Conservation (phyloP, 1,140 invertebrate species). For the Episyrphus balteatus region DNA sequence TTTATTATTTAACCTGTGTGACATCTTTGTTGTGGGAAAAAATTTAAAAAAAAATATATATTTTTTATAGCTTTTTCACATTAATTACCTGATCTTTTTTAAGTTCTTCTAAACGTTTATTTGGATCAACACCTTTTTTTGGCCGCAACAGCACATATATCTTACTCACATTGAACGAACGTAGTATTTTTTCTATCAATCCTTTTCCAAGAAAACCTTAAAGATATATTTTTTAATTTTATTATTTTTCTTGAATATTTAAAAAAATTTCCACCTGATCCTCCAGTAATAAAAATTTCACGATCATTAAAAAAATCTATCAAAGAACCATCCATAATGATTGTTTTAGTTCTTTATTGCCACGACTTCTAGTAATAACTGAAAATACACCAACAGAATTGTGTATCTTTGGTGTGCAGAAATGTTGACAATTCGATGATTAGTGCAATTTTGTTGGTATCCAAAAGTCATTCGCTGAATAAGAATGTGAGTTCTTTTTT, state of each 20-base stretch:
- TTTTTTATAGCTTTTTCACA: no score
- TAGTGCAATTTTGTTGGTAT: no score
- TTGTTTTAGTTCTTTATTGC: no score
- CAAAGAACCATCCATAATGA: conserved; percentile 7
- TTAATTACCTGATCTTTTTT: conserved; percentile 11
- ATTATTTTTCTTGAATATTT: conserved; percentile 16
- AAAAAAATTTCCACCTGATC: conserved; percentile 43
- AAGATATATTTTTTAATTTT: neutral
- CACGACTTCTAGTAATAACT: no score
- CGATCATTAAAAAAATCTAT: conserved; percentile 44
- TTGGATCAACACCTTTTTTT: conserved; percentile 33
- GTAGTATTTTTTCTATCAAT: conserved; percentile 57
- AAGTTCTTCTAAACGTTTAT: conserved; percentile 17
- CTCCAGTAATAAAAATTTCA: conserved; percentile 57
- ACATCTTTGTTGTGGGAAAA: no score
- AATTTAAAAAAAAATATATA: no score
- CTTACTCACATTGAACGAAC: conserved; percentile 49
- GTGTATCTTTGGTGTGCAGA: no score
- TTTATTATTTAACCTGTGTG: no score
- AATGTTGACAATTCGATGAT: no score
- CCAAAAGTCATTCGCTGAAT: no score
- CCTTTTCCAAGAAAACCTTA: conserved; percentile 51
- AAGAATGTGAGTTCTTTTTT: no score
- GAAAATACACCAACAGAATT: no score
- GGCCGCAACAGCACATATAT: conserved; percentile 56